Evolutionary conservation across 2,113 vertebrate species (phyloP), one percentile per base, ranked within the genome.

Genomic region (Ceuthmochares aereus): DNA sequence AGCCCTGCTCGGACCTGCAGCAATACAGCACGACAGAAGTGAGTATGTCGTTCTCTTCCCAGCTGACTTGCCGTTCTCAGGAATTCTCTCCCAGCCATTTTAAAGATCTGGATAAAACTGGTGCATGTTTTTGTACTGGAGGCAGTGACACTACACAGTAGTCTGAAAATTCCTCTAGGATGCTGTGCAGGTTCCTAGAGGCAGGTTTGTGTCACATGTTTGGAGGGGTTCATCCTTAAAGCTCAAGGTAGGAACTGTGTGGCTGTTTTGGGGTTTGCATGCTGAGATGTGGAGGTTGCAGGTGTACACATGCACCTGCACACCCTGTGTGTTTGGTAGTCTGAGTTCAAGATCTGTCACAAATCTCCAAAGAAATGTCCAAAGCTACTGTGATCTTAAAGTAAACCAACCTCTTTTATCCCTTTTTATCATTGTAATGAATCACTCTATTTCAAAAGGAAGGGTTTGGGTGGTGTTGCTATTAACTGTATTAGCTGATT

Each of bases 231-330:
- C 36, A 8, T 56, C 49, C n/a, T 42, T 56, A 43, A 74, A 83
- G 42, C 34, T 36, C 47, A 22, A 8, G 16, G 10, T 27, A 58
- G 52, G 30, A 51, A 12, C 42, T 0, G 0, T 20, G 37, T 40
- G 56, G 55, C 45, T 84, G 14, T 14, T 68, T 12, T 56, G 51
- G 68, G 40, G 14, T 74, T 62, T n/a, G 12, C 22, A 7, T 21
- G n/a, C 58, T 30, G 37, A 23, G 34, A 6, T 2, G 17, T 26
- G 81, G n/a, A 55, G 49, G 45, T 30, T n/a, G 40, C 29, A 70
- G 62, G n/a, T 43, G 68, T 49, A 9, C 1, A 0, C 27, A 20
- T 32, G 42, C 36, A 16, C 47, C 40, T n/a, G 4, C 29, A 25
- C 7, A 2, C 21, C 7, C 22, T 9, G 8, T 47, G 8, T 47